These are phyloP conservation scores for Hylaeus volcanicus DNA, from an alignment of 1,140 invertebrate species.

Conservation along the genomic window DNA sequence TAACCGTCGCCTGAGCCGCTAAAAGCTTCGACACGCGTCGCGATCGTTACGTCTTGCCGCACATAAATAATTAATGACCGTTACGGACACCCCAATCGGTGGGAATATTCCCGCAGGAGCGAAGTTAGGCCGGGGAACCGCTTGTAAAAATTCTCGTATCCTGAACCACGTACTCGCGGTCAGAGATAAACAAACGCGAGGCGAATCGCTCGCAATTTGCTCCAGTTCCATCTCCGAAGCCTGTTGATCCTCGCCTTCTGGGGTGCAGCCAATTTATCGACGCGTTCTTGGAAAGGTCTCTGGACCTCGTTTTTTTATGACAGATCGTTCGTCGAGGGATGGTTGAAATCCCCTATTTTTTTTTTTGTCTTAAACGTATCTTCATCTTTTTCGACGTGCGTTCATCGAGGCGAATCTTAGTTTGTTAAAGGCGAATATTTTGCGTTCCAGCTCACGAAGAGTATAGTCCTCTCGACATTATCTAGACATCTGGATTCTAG, in stretches of 20 bases:
- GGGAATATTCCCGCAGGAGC: constrained; percentile 48
- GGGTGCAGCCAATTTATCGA: constrained; percentile 23
- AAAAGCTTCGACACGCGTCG: constrained; percentile 64
- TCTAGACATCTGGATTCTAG: too few relatives aligned
- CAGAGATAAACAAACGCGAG: not conserved
- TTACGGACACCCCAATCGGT: constrained; percentile 44
- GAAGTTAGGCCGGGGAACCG: not conserved
- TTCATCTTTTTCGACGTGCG: too few relatives aligned
- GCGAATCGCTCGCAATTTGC: constrained; percentile 29
- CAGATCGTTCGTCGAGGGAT: not conserved
- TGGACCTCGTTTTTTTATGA: not conserved
- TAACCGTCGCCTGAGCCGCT: constrained; percentile 45
- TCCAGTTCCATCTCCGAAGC: not conserved
- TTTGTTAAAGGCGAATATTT: too few relatives aligned
- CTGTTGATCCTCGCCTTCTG: constrained; percentile 39
- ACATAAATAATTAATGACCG: constrained; percentile 68
- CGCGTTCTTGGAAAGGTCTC: not conserved
- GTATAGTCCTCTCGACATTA: too few relatives aligned
- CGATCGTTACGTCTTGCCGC: constrained; percentile 62
- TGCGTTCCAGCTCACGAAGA: too few relatives aligned
- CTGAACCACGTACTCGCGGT: not conserved
- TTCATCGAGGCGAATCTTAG: too few relatives aligned
- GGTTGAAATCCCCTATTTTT: too few relatives aligned
- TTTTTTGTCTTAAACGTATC: too few relatives aligned
- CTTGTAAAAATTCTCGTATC: constrained; percentile 23